phyloP scores from a whole-genome alignment of 2,797 vertebrate species.

The Fratercula arctica region DNA sequence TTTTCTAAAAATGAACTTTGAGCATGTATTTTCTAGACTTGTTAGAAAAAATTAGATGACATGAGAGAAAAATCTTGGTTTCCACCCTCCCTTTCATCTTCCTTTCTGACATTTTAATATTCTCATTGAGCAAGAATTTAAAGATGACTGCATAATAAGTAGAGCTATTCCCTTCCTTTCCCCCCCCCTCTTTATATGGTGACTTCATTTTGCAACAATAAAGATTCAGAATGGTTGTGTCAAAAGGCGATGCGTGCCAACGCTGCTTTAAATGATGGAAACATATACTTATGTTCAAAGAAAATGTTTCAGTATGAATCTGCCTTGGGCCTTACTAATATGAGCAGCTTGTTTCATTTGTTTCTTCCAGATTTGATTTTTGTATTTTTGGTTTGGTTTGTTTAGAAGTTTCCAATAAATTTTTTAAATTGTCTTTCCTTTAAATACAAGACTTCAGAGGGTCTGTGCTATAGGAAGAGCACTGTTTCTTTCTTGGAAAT shows the following conservation, averaged over 20 bases:
- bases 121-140: slow-evolving; percentile 61
- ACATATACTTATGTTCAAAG: slow-evolving; percentile 13
- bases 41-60: slow-evolving; percentile 69
- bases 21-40: slow-evolving; percentile 77
- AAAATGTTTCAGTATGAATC: slow-evolving; percentile 8
- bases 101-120: slow-evolving; percentile 43
- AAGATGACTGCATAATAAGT: slow-evolving; percentile 67
- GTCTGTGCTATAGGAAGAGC: background rate
- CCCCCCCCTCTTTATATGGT: slow-evolving; percentile 2
- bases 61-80: slow-evolving; percentile 38
- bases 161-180: slow-evolving; percentile 31
- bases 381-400: slow-evolving; percentile 28
- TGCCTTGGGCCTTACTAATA: slow-evolving; percentile 45
- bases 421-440: slow-evolving; percentile 41
- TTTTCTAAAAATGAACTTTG: slow-evolving; percentile 71
- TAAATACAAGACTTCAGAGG: slow-evolving; percentile 27
- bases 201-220: slow-evolving; percentile 74
- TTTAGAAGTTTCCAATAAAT: slow-evolving; percentile 59
- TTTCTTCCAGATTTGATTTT: slow-evolving; percentile 37
- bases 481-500: slow-evolving; percentile 6
- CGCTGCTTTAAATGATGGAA: slow-evolving; percentile 40
- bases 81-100: slow-evolving; percentile 42
- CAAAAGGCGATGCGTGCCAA: slow-evolving; percentile 54
- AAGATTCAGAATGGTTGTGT: slow-evolving; percentile 68
- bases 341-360: slow-evolving; percentile 20